Evolutionary conservation across 2,797 vertebrate genomes (phyloP).

Genomic region (Leptodactylus fallax): DNA sequence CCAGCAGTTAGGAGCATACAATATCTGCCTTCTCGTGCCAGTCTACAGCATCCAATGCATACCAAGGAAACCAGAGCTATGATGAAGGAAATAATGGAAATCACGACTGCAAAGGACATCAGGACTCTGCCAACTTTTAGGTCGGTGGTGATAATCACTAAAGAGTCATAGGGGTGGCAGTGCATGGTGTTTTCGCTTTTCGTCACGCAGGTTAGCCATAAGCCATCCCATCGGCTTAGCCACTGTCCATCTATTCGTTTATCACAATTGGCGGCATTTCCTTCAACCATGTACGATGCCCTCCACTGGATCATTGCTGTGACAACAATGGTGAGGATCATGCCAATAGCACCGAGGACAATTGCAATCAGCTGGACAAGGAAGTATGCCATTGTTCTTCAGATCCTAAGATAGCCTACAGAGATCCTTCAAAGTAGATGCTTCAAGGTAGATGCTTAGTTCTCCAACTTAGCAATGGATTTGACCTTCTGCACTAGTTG

Average conservation of each 20-base stretch:
- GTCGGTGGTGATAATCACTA: constrained; percentile 76
- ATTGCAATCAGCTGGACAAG: constrained; percentile 82
- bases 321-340: constrained; percentile 82
- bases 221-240: constrained; percentile 89
- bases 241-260: constrained; percentile 83
- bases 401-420: neutral
- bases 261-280: constrained; percentile 73
- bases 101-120: constrained; percentile 78
- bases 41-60: constrained; percentile 76
- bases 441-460: neutral
- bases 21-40: constrained; percentile 71
- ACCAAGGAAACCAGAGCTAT: constrained; percentile 81
- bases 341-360: constrained; percentile 80
- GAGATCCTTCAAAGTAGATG: neutral
- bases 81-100: constrained; percentile 80
- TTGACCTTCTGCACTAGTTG: neutral
- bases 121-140: constrained; percentile 85
- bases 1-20: constrained; percentile 80
- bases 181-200: constrained; percentile 84
- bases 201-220: constrained; percentile 92
- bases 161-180: constrained; percentile 76
- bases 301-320: constrained; percentile 94
- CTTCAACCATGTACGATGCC: constrained; percentile 89
- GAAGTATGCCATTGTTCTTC: constrained; percentile 71
- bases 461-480: neutral